Conservation (phyloP, 2,888 invertebrate species). For the Acanthopleura granulata region DNA sequence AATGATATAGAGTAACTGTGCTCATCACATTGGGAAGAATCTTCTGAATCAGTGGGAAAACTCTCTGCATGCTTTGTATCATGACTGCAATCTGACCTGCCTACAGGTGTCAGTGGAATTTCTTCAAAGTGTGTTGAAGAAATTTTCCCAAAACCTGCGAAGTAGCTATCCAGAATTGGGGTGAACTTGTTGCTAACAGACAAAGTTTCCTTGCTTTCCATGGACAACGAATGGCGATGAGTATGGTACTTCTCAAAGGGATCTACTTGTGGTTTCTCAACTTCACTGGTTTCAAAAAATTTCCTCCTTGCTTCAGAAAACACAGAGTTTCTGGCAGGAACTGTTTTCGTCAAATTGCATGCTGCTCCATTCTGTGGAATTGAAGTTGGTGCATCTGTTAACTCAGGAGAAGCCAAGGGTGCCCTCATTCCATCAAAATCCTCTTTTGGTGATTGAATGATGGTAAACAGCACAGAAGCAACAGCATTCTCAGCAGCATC, state of each 20-base stretch:
- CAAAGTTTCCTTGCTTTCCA: neutral
- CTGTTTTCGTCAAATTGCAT: neutral
- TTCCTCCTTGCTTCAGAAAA: conserved; percentile 1
- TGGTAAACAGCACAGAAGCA: neutral
- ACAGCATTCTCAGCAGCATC: neutral
- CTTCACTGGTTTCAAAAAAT: neutral
- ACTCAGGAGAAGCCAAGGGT: neutral
- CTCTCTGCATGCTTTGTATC: too few relatives aligned
- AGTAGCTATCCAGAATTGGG: neutral
- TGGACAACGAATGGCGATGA: too few relatives aligned
- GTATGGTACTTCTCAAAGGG: neutral
- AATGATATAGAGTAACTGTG: neutral
- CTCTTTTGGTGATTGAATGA: neutral
- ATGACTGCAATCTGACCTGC: neutral
- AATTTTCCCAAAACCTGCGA: neutral
- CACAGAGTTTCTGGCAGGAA: neutral
- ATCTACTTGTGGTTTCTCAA: neutral
- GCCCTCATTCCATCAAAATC: neutral
- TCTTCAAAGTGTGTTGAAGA: neutral
- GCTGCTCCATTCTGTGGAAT: neutral
- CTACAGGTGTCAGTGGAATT: neutral
- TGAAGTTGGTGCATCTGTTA: neutral
- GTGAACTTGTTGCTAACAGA: neutral
- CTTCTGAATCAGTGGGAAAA: neutral
- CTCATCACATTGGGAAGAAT: neutral